A percentile compares a stretch with the other conserved stretches of the same genome.
phyloP scores from a whole-genome alignment of 1,140 invertebrate species.

The Danaus plexippus region DNA sequence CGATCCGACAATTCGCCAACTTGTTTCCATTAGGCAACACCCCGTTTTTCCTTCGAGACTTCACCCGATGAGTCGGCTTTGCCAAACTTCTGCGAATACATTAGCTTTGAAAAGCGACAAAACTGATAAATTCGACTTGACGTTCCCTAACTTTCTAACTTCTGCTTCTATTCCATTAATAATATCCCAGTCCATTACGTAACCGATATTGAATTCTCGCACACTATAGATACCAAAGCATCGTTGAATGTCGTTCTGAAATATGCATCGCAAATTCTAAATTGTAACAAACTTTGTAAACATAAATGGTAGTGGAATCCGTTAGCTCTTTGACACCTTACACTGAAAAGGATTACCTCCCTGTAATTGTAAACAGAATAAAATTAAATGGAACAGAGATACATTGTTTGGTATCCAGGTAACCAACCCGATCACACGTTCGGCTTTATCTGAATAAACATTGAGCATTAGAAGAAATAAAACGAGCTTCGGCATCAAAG shows the following conservation, averaged over 20 bases:
- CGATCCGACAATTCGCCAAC: constrained; percentile 37
- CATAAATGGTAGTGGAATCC: constrained; percentile 24
- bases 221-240: constrained; percentile 7
- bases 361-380: constrained; percentile 44
- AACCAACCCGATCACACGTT: not conserved
- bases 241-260: constrained; percentile 22
- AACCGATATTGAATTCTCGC: too few species aligned
- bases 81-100: constrained; percentile 58
- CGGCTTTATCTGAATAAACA: constrained; percentile 1
- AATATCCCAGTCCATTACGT: constrained; percentile 11
- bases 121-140: constrained; percentile 54
- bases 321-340: constrained; percentile 38
- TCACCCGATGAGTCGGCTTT: constrained; percentile 39
- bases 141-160: constrained; percentile 17
- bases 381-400: constrained; percentile 39
- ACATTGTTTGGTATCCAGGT: constrained; percentile 3
- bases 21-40: constrained; percentile 50
- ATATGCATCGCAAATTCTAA: constrained; percentile 13
- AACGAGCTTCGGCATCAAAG: constrained; percentile 1
- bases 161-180: constrained; percentile 1
- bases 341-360: constrained; percentile 32
- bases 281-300: constrained; percentile 14
- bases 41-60: constrained; percentile 50
- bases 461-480: not conserved
- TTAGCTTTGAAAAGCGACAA: constrained; percentile 44